Evolutionary conservation across 2,113 vertebrate species (phyloP).

Genomic region (Saguinus midas): DNA sequence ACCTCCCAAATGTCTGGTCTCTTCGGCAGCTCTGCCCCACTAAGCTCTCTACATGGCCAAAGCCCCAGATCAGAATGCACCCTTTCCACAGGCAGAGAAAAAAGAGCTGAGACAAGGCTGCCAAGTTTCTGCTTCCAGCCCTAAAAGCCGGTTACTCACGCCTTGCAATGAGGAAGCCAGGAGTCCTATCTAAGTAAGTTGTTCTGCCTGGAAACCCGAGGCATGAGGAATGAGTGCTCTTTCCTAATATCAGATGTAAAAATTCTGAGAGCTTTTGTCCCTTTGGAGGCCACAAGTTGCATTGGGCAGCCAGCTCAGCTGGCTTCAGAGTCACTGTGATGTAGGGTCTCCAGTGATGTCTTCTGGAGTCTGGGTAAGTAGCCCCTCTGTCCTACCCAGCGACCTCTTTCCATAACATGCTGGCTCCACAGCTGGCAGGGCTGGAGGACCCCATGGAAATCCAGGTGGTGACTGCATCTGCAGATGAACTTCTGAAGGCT

Average conservation of each 20-base stretch:
- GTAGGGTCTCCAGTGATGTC: neutral
- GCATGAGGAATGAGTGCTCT: neutral
- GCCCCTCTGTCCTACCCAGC: neutral
- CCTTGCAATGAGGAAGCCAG: neutral
- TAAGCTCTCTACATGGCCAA: fast-evolving
- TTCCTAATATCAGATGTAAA: neutral
- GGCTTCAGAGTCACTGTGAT: neutral
- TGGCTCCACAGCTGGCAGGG: conserved; percentile 4
- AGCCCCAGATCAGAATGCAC: neutral
- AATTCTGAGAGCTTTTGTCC: neutral
- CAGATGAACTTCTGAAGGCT: neutral
- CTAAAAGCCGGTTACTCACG: fast-evolving
- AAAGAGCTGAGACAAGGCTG: neutral
- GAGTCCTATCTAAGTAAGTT: neutral
- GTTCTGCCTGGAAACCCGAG: neutral
- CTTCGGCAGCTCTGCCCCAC: neutral
- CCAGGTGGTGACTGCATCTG: conserved; percentile 37
- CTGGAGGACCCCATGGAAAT: neutral
- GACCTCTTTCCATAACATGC: neutral
- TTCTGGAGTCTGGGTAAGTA: neutral
- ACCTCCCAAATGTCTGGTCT: neutral
- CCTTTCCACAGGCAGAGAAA: neutral
- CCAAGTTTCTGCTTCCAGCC: neutral
- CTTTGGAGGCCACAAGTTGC: neutral
- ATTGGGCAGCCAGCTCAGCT: neutral